These are phyloP conservation scores for Lathronympha strigana DNA, from an alignment of 2,888 invertebrate species.

Conservation along the genomic window DNA sequence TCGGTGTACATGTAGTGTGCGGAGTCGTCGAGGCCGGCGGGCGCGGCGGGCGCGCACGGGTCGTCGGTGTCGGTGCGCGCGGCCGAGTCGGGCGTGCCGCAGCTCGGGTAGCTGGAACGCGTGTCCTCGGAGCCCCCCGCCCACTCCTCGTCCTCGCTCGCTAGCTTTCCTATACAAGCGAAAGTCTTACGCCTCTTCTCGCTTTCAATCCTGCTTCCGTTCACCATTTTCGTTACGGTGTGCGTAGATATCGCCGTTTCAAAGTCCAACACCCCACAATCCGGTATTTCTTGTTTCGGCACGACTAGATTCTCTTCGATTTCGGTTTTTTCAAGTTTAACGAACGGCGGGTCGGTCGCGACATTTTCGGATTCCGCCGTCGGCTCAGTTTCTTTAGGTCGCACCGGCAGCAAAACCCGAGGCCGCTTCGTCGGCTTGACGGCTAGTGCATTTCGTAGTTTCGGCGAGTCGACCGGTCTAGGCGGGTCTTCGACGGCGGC, in stretches of 20 bases:
- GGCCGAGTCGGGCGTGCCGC: constrained; percentile 70
- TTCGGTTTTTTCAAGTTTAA: constrained; percentile 30
- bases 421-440: constrained; percentile 72
- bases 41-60: constrained; percentile 46
- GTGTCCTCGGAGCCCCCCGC: constrained; percentile 70
- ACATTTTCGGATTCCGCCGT: constrained; percentile 26
- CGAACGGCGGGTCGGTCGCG: background rate
- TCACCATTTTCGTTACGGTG: constrained; percentile 66
- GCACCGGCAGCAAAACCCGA: constrained; percentile 68
- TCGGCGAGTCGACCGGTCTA: constrained; percentile 55
- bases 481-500: constrained; percentile 46
- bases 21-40: constrained; percentile 66
- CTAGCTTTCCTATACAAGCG: constrained; percentile 53
- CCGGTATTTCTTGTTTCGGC: constrained; percentile 45
- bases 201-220: constrained; percentile 51
- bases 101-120: constrained; percentile 72
- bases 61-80: constrained; percentile 56
- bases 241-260: constrained; percentile 74
- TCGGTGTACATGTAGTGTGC: constrained; percentile 72
- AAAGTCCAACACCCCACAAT: constrained; percentile 60
- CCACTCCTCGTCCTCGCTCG: constrained; percentile 76
- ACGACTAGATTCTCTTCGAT: constrained; percentile 44
- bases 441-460: constrained; percentile 61
- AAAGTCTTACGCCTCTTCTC: constrained; percentile 58
- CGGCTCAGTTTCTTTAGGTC: constrained; percentile 55